Base-by-base conservation (phyloP, 30 jellyfish, hydroid and myxozoan species). In the Clytia hemisphaerica region DNA sequence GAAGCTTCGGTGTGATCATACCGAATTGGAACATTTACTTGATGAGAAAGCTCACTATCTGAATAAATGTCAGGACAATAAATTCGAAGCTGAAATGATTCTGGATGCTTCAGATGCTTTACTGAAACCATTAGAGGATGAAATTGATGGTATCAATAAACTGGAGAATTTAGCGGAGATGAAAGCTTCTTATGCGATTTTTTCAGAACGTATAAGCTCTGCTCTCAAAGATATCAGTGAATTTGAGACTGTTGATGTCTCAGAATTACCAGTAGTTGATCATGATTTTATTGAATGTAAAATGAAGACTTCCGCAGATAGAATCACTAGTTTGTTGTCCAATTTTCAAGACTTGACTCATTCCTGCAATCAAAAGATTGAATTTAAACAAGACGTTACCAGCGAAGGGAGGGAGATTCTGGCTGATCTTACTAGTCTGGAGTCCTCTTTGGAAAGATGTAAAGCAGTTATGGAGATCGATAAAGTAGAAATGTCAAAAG, bases 21-120 rank as follows among this genome's bases (percentile, higher is more conserved):
- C 54, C 25, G 0, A 12, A 57, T 7, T 57, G 19, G 30, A 57
- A 57, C 7, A 22, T 21, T 1, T 45, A 4, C 25, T 57, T 57
- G 70, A 57, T 6, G 27, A n/a, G 16, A 57, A 57, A 57, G 70
- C 70, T n/a, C 44, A 57, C 25, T 25, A 22, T 57, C 16, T 57
- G 70, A 57, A 57, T 33, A 0, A 6, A 1, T n/a, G 25, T 25
- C 70, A 57, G 30, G 70, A 57, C 30, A 4, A n/a, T 0, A 57
- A 57, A 33, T 57, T 57, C 16, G 70, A 57, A 1, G 54, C 42
- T 25, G 70, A 57, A n/a, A 2, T 22, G 33, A n/a, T 57, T 4
- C 25, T 57, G 6, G 25, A 57, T 16, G 30, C 4, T 25, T 22
- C 50, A 25, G 30, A 57, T 21, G 33, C 25, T 57, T 22, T 6